Conservation (phyloP, 1,140 invertebrate genomes). For the Zaprionus gabonicus region DNA sequence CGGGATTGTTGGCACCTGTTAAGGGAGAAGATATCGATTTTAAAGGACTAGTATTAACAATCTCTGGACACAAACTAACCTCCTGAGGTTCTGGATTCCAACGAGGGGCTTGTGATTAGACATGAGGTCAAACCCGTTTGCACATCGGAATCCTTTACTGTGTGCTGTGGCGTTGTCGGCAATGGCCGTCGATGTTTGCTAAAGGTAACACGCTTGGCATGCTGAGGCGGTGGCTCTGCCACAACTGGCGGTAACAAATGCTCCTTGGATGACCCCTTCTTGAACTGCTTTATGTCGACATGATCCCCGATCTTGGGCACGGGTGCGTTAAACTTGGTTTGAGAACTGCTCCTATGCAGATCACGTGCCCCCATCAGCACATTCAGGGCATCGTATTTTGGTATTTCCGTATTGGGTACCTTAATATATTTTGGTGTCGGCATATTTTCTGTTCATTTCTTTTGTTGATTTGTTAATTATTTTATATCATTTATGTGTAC, state of each 20-base stretch:
- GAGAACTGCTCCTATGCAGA: constrained; percentile 23
- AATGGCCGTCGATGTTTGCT: constrained; percentile 11
- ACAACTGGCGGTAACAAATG: background rate
- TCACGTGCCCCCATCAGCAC: constrained; percentile 15
- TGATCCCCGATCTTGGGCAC: background rate
- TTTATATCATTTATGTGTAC: constrained; percentile 14
- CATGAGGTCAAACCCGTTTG: constrained; percentile 52
- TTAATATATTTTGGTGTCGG: background rate
- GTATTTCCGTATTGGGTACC: background rate
- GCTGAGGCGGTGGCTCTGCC: constrained; percentile 32
- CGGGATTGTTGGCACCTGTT: constrained; percentile 63
- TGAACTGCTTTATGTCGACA: background rate
- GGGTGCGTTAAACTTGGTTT: background rate
- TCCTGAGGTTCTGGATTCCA: constrained; percentile 24
- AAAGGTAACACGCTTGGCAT: constrained; percentile 52
- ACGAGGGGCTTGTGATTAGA: constrained; percentile 45
- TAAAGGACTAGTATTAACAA: background rate
- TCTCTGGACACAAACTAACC: constrained; percentile 31
- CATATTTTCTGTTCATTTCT: background rate
- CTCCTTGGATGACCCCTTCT: constrained; percentile 18
- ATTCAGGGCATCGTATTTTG: constrained; percentile 12
- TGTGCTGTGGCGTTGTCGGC: background rate
- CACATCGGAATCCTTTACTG: constrained; percentile 18
- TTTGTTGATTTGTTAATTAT: no score
- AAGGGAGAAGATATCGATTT: background rate